These are phyloP conservation scores for Ectemnius lituratus DNA, from an alignment of 2,888 invertebrate species.

Conservation along the genomic window DNA sequence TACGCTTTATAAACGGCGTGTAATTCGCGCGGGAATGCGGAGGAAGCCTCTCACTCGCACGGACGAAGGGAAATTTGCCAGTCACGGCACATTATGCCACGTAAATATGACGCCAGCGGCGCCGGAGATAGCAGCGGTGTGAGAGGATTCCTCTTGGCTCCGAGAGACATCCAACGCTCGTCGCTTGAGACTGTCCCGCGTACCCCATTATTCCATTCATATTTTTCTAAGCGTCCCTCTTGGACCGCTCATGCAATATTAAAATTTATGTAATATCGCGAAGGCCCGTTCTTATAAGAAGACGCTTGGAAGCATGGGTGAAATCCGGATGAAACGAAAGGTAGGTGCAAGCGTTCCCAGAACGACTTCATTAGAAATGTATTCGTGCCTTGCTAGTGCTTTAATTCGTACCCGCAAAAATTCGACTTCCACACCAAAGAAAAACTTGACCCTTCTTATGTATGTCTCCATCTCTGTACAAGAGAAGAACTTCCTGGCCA, in stretches of 20 bases:
- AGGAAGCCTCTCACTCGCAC: conserved; percentile 17
- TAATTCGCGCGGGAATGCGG: conserved; percentile 46
- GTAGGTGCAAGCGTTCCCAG: too few relatives aligned
- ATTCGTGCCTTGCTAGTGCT: too few relatives aligned
- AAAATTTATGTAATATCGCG: not conserved
- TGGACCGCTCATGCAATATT: not conserved
- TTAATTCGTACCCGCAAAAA: too few relatives aligned
- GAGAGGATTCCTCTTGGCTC: conserved; percentile 28
- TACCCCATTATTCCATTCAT: conserved; percentile 6
- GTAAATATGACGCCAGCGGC: conserved; percentile 32
- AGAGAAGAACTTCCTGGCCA: too few relatives aligned
- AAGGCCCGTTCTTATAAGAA: too few relatives aligned
- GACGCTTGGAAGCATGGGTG: too few relatives aligned
- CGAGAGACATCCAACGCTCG: not conserved
- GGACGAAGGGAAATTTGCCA: conserved; percentile 51
- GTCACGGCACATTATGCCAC: conserved; percentile 52
- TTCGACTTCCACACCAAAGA: too few relatives aligned
- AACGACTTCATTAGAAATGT: too few relatives aligned
- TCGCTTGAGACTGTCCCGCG: not conserved
- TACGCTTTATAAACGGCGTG: conserved; percentile 59
- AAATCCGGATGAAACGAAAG: too few relatives aligned
- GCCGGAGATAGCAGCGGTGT: not conserved
- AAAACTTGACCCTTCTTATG: too few relatives aligned
- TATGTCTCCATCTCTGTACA: too few relatives aligned
- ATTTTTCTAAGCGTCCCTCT: not conserved